A percentile compares a stretch with the other conserved stretches of the same genome.
Evolutionary conservation across 2,888 invertebrate genomes (phyloP).

Genomic region (Escarpia spicata): DNA sequence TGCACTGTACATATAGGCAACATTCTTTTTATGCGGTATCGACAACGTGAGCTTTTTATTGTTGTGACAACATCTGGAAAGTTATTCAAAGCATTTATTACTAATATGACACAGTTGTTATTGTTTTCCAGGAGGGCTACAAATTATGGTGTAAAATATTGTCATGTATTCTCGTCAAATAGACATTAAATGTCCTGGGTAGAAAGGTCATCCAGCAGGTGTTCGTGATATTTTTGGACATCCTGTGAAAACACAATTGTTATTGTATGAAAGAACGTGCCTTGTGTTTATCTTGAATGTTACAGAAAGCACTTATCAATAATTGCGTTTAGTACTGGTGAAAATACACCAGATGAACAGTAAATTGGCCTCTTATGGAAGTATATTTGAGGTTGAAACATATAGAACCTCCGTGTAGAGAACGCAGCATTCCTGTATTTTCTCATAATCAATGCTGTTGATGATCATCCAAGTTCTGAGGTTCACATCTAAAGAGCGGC

Average conservation of each 20-base stretch:
- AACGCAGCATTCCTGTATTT: not conserved
- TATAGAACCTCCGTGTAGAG: not conserved
- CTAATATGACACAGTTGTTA: not conserved
- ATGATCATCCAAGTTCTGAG: not conserved
- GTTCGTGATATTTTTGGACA: not conserved
- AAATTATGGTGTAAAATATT: not conserved
- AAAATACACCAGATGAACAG: not conserved
- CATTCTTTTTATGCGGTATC: not conserved
- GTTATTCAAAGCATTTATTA: conserved; percentile 1
- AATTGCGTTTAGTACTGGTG: not conserved
- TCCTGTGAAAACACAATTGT: not conserved
- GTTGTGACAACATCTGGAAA: not conserved
- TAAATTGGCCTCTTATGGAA: not conserved
- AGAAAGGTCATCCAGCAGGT: not conserved
- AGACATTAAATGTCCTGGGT: not conserved
- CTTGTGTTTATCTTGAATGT: not conserved
- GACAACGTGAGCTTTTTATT: not conserved
- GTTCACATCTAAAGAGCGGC: not conserved
- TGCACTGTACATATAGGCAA: not conserved
- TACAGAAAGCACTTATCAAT: not conserved
- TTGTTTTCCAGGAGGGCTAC: not conserved
- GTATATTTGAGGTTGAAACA: not conserved
- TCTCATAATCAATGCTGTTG: not conserved
- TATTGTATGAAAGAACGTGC: not conserved
- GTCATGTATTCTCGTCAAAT: not conserved